Evolutionary conservation across 2,113 vertebrate species (phyloP).

Genomic region (Nothoprocta pentlandii): DNA sequence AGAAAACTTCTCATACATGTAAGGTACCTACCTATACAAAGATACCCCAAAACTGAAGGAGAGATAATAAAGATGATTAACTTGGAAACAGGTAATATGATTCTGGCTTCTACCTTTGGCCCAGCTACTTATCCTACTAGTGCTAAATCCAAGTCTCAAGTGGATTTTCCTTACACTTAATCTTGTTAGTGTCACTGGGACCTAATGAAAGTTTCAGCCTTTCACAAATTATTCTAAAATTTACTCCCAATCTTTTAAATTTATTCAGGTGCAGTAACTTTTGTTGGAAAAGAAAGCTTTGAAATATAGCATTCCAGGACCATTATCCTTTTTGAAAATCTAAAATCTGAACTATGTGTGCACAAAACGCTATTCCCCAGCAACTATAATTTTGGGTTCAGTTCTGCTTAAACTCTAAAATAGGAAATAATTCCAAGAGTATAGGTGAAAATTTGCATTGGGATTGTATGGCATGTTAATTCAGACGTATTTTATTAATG

Average conservation of each 20-base stretch:
- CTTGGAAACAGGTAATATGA: not conserved
- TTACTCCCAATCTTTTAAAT: not conserved
- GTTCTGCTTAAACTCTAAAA: not conserved
- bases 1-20: not conserved
- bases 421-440: not conserved
- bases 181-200: fast-evolving
- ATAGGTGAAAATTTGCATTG: not conserved
- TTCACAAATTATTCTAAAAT: not conserved
- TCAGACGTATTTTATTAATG: not conserved
- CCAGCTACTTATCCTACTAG: not conserved
- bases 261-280: not conserved
- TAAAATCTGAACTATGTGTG: not conserved
- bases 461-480: not conserved
- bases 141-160: not conserved
- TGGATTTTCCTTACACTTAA: not conserved
- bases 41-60: not conserved
- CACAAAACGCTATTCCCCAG: not conserved
- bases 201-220: not conserved
- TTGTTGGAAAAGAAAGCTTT: not conserved
- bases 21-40: not conserved
- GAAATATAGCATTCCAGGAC: not conserved
- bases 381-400: not conserved
- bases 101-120: not conserved
- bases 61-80: not conserved
- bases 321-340: not conserved